Evolutionary conservation across 1,140 invertebrate species (phyloP), one percentile per base, ranked within the genome.

Genomic region (Solenopsis invicta): DNA sequence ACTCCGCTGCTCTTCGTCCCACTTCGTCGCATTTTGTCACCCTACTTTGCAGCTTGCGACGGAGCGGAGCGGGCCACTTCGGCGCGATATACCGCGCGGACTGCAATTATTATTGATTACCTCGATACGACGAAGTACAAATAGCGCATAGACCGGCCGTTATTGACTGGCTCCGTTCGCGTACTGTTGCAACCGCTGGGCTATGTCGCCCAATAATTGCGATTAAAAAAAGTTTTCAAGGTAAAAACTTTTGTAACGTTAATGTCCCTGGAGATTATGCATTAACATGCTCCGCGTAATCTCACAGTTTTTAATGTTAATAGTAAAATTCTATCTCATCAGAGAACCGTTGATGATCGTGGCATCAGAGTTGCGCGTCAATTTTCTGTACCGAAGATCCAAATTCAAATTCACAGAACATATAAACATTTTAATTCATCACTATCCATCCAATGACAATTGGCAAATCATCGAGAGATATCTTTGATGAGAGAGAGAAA

Each of bases 41-140:
- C 62, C 62, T 64, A 64, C 78, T 71, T 71, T 54, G 78, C 50
- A 13, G 21, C 16, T 16, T 10, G 16, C 41, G 16, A 41, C 37
- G 56, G 64, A 78, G 54, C 52, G 52, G 41, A 71, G 81, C 37
- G 56, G 81, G 88, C 87, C 87, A 72, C 75, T 84, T 90, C 76
- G 50, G 66, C 71, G 87, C 48, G 45, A 69, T 67, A 72, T 81
- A 88, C 77, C 56, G 16, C 74, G 34, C 87, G 81, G 85, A 72
- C 88, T 87, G 86, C 88, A 91, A 92, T 93, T 93, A 92, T 93
- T 92, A 92, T 92, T 93, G 92, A 93, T 93, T 92, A 89, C 92
- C 77, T 88, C 85, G 88, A 87, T 89, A 92, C 85, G 90, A 91
- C 77, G 86, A 86, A 91, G 88, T 92, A 89, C 90, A 92, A 92